Evolutionary conservation across 2,888 invertebrate species (phyloP), one percentile per base, ranked within the genome.

Genomic region (Seira ritae): DNA sequence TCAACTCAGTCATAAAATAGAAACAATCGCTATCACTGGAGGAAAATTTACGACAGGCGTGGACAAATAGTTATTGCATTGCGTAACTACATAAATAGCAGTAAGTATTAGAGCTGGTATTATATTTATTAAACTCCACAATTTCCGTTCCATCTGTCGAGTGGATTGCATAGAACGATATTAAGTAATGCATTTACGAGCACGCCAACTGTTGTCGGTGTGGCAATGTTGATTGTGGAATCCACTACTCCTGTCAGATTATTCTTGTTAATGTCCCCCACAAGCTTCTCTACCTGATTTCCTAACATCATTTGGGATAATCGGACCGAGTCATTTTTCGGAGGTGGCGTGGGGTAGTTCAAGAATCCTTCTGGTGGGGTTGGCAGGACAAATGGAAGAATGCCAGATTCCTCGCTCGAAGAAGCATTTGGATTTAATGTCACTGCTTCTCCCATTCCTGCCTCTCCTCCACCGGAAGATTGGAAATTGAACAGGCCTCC

Each of bases 181-280:
- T 84, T 81, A 12, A 86, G 72, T 19, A 86, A 70, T 19, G 71
- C 68, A 24, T 84, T 79, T 0, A 86, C 80, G 2, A 84, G 68
- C 1, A 84, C 81, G 0, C 86, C 84, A 4, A 86, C 50, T 15
- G 82, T 82, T 0, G 72, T n/a, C 10, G 79, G 67, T 0, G 84
- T 76, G 12, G 86, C 86, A 60, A 86, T 84, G 72, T 73, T 82
- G 0, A 82, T 60, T 0, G 84, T 69, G 1, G 70, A 69, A 24
- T 84, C 82, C 4, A 86, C 79, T 19, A 84, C 76, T 6, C 84
- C 86, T 17, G 86, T 66, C 42, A 86, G 20, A 72, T 86, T 86
- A 8, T 76, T 66, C 12, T 55, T 71, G 42, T 69, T 78, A 8
- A 86, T 76, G 73, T 50, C 80, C 2, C 65, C 69, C 62, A 79